These are phyloP conservation scores for Isichthys henryi DNA, from an alignment of 2,113 vertebrate species.

Conservation along the genomic window DNA sequence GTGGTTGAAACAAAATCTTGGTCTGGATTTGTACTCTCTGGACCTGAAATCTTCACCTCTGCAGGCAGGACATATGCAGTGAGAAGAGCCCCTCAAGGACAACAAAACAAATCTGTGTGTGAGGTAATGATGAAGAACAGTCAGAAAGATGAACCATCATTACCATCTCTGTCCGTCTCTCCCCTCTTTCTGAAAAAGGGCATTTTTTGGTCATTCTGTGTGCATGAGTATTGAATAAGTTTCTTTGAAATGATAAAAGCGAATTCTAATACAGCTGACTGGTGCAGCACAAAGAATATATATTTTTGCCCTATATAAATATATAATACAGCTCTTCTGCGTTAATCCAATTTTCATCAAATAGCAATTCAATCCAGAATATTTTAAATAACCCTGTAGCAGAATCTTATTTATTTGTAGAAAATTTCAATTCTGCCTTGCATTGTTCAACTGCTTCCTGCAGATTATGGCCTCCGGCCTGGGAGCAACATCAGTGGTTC, in stretches of 20 bases:
- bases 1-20: too few species aligned
- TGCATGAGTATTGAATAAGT: not conserved
- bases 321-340: not conserved
- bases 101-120: slow-evolving; percentile 68
- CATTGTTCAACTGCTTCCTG: not conserved
- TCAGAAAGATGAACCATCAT: not conserved
- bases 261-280: not conserved
- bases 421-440: not conserved
- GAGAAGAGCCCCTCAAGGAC: slow-evolving; percentile 55
- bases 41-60: too few species aligned
- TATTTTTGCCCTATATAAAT: not conserved
- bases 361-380: not conserved
- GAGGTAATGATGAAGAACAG: slow-evolving; percentile 73
- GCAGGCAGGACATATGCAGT: not conserved
- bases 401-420: not conserved
- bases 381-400: not conserved
- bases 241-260: not conserved
- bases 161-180: not conserved
- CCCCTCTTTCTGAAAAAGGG: not conserved
- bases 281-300: not conserved
- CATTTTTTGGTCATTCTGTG: not conserved
- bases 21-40: too few species aligned
- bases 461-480: not conserved
- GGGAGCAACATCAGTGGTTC: not conserved
- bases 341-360: not conserved